Evolutionary conservation across 2,797 vertebrate genomes (phyloP).

Genomic region (Ambastaia sidthimunki): DNA sequence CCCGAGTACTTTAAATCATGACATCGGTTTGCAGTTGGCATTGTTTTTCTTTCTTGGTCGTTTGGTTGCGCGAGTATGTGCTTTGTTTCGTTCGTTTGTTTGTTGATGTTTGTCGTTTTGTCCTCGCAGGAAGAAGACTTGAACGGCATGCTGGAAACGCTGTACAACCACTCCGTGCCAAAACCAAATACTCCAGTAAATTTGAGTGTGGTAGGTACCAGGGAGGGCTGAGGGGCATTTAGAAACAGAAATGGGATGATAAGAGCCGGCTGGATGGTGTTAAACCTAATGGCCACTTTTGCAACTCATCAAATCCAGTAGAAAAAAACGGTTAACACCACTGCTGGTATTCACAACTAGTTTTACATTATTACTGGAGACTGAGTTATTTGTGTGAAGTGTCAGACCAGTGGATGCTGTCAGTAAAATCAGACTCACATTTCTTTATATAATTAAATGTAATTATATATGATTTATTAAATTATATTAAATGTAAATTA

Average conservation of each 20-base stretch:
- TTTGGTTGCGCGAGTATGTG: not conserved
- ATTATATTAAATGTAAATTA: too few species aligned
- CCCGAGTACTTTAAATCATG: conserved; percentile 56
- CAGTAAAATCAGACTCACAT: not conserved
- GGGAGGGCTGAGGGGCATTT: conserved; percentile 69
- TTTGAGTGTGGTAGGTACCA: conserved; percentile 90
- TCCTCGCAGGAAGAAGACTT: conserved; percentile 87
- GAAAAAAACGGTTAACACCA: conserved; percentile 62
- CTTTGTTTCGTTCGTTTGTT: not conserved
- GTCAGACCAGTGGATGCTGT: not conserved
- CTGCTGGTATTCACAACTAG: conserved; percentile 47
- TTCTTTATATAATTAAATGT: not conserved
- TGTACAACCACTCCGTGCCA: conserved; percentile 91
- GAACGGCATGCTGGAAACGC: conserved; percentile 90
- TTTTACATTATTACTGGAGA: not conserved
- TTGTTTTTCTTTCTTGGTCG: not conserved
- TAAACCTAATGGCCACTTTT: conserved; percentile 66
- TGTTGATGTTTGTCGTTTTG: conserved; percentile 48
- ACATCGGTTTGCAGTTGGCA: conserved; percentile 63
- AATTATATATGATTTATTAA: too few species aligned
- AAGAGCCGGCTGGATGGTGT: conserved; percentile 63
- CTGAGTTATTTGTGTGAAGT: not conserved
- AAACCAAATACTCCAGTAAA: conserved; percentile 89
- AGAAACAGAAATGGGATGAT: conserved; percentile 73
- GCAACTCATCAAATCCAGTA: conserved; percentile 65